phyloP scores from a whole-genome alignment of 2,888 invertebrate species.

The Gisinianus flammeolus region DNA sequence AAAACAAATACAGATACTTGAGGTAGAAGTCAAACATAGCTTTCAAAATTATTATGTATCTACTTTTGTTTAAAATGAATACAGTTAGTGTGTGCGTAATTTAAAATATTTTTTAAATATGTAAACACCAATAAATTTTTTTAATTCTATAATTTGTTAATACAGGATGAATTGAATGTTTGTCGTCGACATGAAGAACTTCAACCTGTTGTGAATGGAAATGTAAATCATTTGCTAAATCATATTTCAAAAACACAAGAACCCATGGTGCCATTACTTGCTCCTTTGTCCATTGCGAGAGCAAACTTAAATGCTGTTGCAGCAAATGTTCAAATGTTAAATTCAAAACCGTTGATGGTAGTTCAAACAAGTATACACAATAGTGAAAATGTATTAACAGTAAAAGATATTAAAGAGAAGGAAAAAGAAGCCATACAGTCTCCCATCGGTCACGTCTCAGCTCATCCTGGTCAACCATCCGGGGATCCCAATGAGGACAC shows the following conservation, averaged over 20 bases:
- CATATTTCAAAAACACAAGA: slow-evolving; percentile 3
- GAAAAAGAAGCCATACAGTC: slow-evolving; percentile 44
- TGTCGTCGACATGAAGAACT: slow-evolving; percentile 13
- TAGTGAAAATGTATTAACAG: background rate
- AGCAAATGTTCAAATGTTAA: background rate
- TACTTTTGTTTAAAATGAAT: no score
- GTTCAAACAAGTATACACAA: slow-evolving; percentile 7
- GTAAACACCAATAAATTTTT: no score
- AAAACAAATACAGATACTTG: slow-evolving; percentile 49
- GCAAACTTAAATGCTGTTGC: background rate
- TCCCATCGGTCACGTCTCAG: slow-evolving; percentile 43
- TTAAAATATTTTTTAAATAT: no score
- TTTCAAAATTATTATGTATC: background rate
- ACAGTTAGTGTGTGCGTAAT: no score
- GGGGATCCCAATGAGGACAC: slow-evolving; percentile 56
- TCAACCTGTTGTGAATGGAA: background rate
- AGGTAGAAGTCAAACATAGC: slow-evolving; percentile 39
- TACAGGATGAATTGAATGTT: slow-evolving; percentile 20
- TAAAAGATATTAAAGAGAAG: slow-evolving; percentile 18
- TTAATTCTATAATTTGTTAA: background rate
- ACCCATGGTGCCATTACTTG: slow-evolving; percentile 21
- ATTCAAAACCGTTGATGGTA: background rate
- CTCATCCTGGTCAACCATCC: slow-evolving; percentile 47
- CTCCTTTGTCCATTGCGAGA: slow-evolving; percentile 22
- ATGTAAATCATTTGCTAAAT: background rate